Evolutionary conservation across 2,888 invertebrate species (phyloP), one percentile per base, ranked within the genome.

Genomic region (Tenthredo amoena): DNA sequence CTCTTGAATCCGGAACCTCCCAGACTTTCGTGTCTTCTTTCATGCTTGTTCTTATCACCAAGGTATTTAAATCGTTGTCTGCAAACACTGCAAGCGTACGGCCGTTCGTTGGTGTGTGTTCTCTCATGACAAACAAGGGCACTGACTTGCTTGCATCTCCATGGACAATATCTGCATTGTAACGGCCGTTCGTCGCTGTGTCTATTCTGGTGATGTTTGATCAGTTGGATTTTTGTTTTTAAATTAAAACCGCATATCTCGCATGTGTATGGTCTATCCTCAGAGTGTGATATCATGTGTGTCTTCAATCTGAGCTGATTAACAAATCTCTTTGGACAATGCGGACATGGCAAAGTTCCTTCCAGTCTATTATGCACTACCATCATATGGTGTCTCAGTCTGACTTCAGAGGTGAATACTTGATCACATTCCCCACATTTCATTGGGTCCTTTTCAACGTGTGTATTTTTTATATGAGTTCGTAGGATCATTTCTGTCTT

Each of bases 101-200:
- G 93, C 10, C 93, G 88, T 84, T 93, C 93, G 77, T 93, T 93
- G 1, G 93, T 93, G 85, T 93, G 93, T 0, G 93, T 93, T 74
- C 93, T 91, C 86, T 93, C 93, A 65, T 93, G 93, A 34, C 93
- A 93, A n/a, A 93, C 93, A 5, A 93, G 89, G 0, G 93, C 93
- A 65, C 93, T 93, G 6, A 93, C 93, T 88, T 93, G 93, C 79
- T 93, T 93, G 84, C 93, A 93, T 40, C 93, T 89, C 93, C 93
- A 93, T 0, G 91, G 89, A 87, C 93, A 93, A 85, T 91, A 92
- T 55, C 90, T 90, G 86, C 93, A 93, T 50, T 93, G 92, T 31
- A 93, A 86, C 0, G 93, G 93, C 77, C 93, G 88, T 81, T 92
- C 93, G 43, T 93, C 92, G 76, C 93, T 93, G 85, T 93, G 93